These are phyloP conservation scores for Coranthus polyacanthus DNA, from an alignment of 2,797 vertebrate genomes.

Conservation along the genomic window DNA sequence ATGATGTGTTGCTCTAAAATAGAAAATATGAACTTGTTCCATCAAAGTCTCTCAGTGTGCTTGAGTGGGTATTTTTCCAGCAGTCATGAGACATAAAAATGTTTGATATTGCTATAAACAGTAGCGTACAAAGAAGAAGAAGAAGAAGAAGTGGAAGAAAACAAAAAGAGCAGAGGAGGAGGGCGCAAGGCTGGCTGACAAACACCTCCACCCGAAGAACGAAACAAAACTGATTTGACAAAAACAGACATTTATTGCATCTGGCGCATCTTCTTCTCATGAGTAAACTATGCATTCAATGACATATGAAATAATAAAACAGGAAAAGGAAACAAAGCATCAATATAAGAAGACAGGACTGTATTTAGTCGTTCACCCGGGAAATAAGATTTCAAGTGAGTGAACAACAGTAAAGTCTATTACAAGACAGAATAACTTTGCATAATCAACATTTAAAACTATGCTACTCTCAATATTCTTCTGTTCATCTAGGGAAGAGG, in stretches of 20 bases:
- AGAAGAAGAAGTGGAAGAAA: too few species aligned
- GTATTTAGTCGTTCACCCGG: conserved; percentile 18
- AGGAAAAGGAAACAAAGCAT: not conserved
- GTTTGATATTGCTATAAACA: not conserved
- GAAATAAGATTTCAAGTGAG: conserved; percentile 38
- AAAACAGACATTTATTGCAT: conserved; percentile 4
- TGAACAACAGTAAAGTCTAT: conserved; percentile 32
- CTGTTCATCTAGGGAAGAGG: conserved; percentile 11
- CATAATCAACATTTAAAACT: conserved; percentile 31
- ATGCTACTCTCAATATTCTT: conserved; percentile 40
- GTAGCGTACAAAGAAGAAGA: too few species aligned
- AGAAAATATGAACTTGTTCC: conserved; percentile 23
- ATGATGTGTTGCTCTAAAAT: not conserved
- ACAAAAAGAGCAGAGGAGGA: too few species aligned
- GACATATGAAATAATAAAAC: conserved; percentile 2
- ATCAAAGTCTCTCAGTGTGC: conserved; percentile 11
- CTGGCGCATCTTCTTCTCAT: not conserved
- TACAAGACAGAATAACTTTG: conserved; percentile 27
- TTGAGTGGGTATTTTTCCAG: not conserved
- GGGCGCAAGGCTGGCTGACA: too few species aligned
- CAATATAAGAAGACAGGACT: not conserved
- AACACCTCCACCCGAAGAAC: too few species aligned
- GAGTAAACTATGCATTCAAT: not conserved
- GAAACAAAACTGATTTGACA: too few species aligned
- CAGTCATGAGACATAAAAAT: not conserved